Percentiles rank a stretch among this genome's conserved stretches.
These are phyloP conservation scores for Lepus americanus DNA, from an alignment of 2,113 vertebrate species.

Conservation along the genomic window DNA sequence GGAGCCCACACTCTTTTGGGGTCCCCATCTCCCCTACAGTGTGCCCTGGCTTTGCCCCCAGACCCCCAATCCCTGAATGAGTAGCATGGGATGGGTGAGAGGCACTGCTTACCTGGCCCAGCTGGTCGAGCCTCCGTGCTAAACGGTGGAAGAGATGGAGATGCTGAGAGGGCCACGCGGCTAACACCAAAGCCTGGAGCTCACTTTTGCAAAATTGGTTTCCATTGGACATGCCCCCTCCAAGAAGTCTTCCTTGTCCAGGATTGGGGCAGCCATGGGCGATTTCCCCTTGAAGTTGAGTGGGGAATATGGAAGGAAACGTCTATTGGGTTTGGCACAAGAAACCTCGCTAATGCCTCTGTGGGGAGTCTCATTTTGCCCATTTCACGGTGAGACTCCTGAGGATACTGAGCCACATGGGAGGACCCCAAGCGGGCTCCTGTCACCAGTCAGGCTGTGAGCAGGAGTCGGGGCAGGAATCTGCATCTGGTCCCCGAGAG, in stretches of 20 bases:
- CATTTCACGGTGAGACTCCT: neutral
- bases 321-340: neutral
- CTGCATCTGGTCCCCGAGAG: no score
- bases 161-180: neutral
- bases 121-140: neutral
- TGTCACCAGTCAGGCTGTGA: no score
- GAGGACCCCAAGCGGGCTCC: no score
- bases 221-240: neutral
- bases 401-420: neutral
- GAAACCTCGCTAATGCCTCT: neutral
- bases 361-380: neutral
- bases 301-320: neutral
- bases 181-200: neutral
- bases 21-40: fast-evolving
- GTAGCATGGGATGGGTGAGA: neutral
- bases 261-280: neutral
- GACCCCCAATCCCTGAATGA: neutral
- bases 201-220: neutral
- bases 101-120: no score
- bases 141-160: neutral
- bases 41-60: neutral
- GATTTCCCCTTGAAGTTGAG: no score
- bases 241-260: neutral
- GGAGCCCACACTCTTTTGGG: neutral
- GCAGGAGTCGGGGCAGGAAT: no score